Evolutionary conservation across 53 echinoderm and acorn worm species (phyloP).

Genomic region (Patiria pectinifera): DNA sequence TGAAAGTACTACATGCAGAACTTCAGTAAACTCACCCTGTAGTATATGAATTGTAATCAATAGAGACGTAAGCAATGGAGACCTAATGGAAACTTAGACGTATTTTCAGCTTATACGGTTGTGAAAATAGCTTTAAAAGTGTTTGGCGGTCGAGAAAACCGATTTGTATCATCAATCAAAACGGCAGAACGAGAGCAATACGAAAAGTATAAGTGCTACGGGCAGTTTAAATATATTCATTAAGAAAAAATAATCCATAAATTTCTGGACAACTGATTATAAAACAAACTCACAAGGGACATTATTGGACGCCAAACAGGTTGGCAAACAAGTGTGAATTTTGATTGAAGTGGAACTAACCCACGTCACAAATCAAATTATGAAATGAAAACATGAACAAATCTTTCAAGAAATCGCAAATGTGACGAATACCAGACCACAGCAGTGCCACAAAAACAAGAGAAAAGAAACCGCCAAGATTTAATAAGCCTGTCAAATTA

Average conservation of each 20-base stretch:
- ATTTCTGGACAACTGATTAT: background rate
- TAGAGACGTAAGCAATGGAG: no score
- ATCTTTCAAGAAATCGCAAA: slow-evolving; percentile 1
- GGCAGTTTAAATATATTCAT: no score
- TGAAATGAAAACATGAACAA: background rate
- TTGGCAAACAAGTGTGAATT: slow-evolving; percentile 1
- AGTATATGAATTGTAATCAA: no score
- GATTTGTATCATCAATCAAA: no score
- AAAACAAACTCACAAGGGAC: background rate
- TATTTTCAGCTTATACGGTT: no score
- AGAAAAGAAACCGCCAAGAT: background rate
- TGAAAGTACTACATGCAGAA: no score
- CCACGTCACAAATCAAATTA: background rate
- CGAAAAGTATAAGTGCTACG: no score
- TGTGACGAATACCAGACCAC: background rate
- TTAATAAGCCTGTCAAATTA: background rate
- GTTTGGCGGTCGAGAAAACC: no score
- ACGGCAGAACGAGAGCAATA: no score
- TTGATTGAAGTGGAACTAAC: background rate
- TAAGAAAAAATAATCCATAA: background rate
- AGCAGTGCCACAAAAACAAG: background rate
- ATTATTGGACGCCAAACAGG: background rate
- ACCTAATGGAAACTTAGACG: no score
- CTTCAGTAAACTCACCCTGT: no score
- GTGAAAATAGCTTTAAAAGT: no score